phyloP scores from a whole-genome alignment of 2,797 vertebrate genomes.

The Pantherophis alleghaniensis region DNA sequence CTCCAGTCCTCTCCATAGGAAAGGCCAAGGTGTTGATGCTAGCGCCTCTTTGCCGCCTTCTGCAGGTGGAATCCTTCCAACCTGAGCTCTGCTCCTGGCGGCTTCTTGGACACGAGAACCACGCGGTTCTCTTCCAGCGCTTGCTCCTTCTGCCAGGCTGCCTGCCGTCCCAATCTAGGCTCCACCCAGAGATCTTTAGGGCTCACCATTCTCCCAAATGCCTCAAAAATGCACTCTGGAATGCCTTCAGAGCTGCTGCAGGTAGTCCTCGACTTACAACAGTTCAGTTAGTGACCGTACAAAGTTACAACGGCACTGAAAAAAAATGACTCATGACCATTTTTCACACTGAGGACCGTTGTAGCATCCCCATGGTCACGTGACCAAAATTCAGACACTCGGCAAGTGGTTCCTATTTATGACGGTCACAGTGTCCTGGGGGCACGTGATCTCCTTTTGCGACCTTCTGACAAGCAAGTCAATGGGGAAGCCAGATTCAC shows the following conservation, averaged over 20 bases:
- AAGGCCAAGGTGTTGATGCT: accelerated
- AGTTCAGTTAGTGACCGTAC: background rate
- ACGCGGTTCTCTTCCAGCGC: background rate
- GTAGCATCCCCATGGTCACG: accelerated
- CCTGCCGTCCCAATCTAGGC: background rate
- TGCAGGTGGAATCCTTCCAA: background rate
- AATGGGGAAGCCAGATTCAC: background rate
- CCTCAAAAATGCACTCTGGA: too few relatives aligned
- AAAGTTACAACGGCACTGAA: background rate
- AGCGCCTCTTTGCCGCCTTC: background rate
- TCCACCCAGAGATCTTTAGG: background rate
- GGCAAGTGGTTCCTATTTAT: background rate
- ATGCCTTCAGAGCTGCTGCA: background rate
- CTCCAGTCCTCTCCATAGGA: background rate
- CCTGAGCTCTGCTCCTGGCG: background rate
- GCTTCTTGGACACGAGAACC: background rate
- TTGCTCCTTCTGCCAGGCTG: background rate
- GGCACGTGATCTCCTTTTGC: background rate
- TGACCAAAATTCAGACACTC: background rate
- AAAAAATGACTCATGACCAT: background rate
- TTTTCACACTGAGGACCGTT: background rate
- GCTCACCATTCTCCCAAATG: background rate
- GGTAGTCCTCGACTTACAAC: background rate
- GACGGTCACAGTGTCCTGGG: background rate
- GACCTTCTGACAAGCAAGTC: background rate